Conservation (phyloP, 2,797 vertebrate genomes). For the Nannoperca australis region DNA sequence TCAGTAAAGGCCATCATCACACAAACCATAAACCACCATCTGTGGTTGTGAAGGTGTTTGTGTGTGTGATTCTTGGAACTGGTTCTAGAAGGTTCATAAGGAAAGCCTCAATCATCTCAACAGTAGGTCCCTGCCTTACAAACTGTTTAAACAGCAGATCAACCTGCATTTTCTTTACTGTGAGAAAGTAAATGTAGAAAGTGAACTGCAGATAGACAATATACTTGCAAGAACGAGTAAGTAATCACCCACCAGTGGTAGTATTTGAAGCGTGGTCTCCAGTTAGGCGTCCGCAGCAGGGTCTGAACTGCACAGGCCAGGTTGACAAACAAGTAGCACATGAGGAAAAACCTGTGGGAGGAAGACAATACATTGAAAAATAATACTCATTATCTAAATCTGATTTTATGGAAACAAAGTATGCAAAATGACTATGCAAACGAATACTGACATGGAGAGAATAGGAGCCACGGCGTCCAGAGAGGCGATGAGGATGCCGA, state of each 20-base stretch:
- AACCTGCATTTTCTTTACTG: not conserved
- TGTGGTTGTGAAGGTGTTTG: constrained; percentile 1
- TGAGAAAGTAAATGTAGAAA: not conserved
- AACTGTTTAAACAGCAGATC: not conserved
- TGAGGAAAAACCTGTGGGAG: constrained; percentile 93
- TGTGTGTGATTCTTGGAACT: not conserved
- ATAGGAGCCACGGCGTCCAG: constrained; percentile 96
- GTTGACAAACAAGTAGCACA: constrained; percentile 99
- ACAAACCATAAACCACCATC: not conserved
- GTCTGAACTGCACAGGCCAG: constrained; percentile 96
- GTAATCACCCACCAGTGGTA: constrained; percentile 89
- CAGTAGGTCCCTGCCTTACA: not conserved
- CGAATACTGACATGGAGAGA: constrained; percentile 92
- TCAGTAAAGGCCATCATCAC: constrained; percentile 25
- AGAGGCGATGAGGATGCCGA: constrained; percentile 95
- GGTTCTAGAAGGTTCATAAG: not conserved
- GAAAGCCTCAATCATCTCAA: not conserved
- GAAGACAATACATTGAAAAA: constrained; percentile 1
- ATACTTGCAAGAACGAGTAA: not conserved
- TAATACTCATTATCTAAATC: constrained; percentile 22
- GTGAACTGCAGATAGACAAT: not conserved
- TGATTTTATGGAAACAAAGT: constrained; percentile 20
- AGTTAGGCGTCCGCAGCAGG: constrained; percentile 93
- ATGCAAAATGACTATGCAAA: not conserved
- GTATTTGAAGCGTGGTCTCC: constrained; percentile 96